Evolutionary conservation across 2,113 vertebrate genomes (phyloP).

Genomic region (Lagopus muta): DNA sequence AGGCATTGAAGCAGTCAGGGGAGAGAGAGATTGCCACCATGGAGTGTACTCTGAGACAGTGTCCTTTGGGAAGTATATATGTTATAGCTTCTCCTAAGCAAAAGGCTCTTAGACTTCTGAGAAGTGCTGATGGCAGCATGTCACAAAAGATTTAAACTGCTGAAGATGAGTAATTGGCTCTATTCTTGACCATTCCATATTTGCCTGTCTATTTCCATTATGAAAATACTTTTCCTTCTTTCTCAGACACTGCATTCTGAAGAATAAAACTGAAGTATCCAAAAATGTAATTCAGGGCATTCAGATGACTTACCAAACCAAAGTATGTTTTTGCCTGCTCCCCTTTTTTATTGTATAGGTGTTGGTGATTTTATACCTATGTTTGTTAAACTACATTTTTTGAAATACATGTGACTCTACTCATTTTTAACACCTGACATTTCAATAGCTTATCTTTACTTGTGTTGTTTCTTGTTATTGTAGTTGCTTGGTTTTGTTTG

Average conservation of each 20-base stretch:
- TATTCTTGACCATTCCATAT: background rate
- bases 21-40: background rate
- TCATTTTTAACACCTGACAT: background rate
- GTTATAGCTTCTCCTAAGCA: background rate
- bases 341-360: background rate
- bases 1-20: background rate
- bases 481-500: background rate
- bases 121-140: background rate
- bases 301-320: background rate
- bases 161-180: background rate
- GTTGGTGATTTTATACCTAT: background rate
- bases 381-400: background rate
- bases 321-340: background rate
- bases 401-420: background rate
- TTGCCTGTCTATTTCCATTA: background rate
- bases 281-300: background rate
- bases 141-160: background rate
- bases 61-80: background rate
- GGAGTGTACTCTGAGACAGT: background rate
- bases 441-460: background rate
- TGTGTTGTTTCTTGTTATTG: background rate
- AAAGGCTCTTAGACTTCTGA: background rate
- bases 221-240: background rate
- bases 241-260: background rate
- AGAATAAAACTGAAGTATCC: background rate